These are phyloP conservation scores for Cataglyphis cursor DNA, from an alignment of 2,888 invertebrate genomes.

Conservation along the genomic window DNA sequence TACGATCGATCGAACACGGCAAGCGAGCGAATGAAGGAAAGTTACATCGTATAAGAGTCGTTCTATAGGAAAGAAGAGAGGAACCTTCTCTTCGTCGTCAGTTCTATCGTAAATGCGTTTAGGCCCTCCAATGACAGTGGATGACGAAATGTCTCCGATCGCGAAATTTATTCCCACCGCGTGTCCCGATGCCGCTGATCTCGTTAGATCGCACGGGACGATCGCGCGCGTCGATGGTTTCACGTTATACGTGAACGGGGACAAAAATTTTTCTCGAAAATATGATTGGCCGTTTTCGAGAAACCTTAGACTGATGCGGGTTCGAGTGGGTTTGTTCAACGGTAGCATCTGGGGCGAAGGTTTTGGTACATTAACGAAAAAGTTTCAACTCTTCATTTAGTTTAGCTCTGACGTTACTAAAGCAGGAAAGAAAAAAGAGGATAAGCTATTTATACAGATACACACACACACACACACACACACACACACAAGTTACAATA, in stretches of 20 bases:
- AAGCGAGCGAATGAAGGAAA: slow-evolving; percentile 65
- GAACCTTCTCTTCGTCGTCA: slow-evolving; percentile 61
- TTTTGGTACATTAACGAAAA: slow-evolving; percentile 37
- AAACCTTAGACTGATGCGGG: slow-evolving; percentile 4
- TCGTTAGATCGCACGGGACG: slow-evolving; percentile 76
- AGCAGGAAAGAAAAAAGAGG: background rate
- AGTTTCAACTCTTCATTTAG: slow-evolving; percentile 36
- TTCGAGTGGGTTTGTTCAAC: slow-evolving; percentile 16
- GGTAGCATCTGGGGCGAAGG: slow-evolving; percentile 12
- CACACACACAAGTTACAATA: slow-evolving; percentile 5
- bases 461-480: background rate
- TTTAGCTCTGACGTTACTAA: background rate
- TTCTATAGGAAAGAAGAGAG: slow-evolving; percentile 36
- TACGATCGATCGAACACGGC: slow-evolving; percentile 82
- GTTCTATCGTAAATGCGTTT: slow-evolving; percentile 76
- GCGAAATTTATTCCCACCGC: slow-evolving; percentile 82
- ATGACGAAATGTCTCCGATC: slow-evolving; percentile 74
- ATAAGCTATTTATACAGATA: slow-evolving; percentile 1
- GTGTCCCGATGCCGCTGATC: slow-evolving; percentile 79
- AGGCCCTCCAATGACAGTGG: slow-evolving; percentile 71
- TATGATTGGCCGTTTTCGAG: slow-evolving; percentile 19
- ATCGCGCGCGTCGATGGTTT: slow-evolving; percentile 70
- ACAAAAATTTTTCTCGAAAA: slow-evolving; percentile 62
- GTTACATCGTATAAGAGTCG: slow-evolving; percentile 56
- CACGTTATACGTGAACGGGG: slow-evolving; percentile 69